phyloP scores from a whole-genome alignment of 2,888 invertebrate species.

The Muscina levida region DNA sequence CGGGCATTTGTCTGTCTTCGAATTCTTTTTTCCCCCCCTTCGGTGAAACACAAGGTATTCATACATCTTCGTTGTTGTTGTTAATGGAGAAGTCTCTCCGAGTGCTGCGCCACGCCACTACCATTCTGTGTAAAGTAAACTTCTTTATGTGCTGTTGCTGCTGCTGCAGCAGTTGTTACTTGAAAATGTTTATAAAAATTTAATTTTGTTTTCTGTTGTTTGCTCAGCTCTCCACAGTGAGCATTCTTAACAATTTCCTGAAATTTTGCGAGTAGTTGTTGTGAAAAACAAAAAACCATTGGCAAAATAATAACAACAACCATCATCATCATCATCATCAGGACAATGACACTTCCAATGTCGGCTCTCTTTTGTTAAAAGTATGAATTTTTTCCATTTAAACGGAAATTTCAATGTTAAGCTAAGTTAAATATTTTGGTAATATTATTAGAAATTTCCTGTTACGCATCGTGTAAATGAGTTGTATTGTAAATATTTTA shows the following conservation, averaged over 20 bases:
- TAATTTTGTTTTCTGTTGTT: slow-evolving; percentile 47
- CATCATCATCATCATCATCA: neutral
- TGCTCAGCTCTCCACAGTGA: slow-evolving; percentile 8
- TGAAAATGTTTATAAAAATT: slow-evolving; percentile 46
- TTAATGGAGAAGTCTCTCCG: no score
- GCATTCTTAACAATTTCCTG: slow-evolving; percentile 38
- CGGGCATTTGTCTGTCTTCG: neutral
- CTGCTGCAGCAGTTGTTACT: neutral
- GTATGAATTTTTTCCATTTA: no score
- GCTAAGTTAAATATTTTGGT: no score
- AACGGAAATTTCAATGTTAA: no score
- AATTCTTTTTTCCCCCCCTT: neutral
- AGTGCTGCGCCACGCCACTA: no score
- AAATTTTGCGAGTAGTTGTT: slow-evolving; percentile 28
- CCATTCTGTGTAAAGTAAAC: no score
- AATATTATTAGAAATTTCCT: no score
- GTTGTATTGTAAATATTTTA: no score
- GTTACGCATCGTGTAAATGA: no score
- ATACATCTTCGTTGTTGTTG: no score
- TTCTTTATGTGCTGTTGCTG: no score
- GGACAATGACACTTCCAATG: neutral
- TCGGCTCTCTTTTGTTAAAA: neutral
- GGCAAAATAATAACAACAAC: neutral
- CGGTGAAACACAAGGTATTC: no score
- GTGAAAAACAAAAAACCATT: neutral